Evolutionary conservation across 1,140 invertebrate species (phyloP), one percentile per base, ranked within the genome.

Genomic region (Lasaia peninsularis): DNA sequence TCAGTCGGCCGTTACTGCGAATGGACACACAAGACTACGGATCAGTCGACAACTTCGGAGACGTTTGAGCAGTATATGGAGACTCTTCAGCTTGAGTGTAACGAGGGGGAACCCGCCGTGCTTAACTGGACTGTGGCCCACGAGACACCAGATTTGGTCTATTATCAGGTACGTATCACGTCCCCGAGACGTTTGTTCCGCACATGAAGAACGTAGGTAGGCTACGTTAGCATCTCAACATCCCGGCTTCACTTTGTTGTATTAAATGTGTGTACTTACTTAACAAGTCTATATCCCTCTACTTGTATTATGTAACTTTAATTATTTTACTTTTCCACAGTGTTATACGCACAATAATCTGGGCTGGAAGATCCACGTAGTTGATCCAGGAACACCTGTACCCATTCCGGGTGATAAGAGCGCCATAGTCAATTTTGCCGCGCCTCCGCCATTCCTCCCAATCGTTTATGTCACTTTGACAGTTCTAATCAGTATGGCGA

Each of bases 301-400:
- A 7, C 24, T 28, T 28, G 5, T 28, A 0, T 28, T 4, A 0
- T 28, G 8, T 28, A 28, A 28, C 5, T 5, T 24, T 28, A 5
- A 24, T 2, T 28, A 28, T 1, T 28, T 35, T 55, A 20, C 24
- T 55, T 8, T 55, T 12, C 11, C 18, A 32, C 89, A 99, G 96
- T 98, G 97, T 87, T 98, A 96, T 84, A 94, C 93, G 5, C 96
- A 98, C 86, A 95, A 94, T 56, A 95, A 97, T 81, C 91, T 98
- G 44, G 97, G 97, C 7, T 98, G 96, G 95, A 98, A 97, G 81
- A 98, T 99, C 62, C 92, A 96, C 73, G 95, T 99, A 0, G 93
- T 97, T 0, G 92, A 98, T 69, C 88, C 92, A 9, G 94, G 92
- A 2, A 81, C 87, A 48, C 24, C 75, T 0, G 69, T 86, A 0